Percentiles rank a stretch among this genome's conserved stretches.
phyloP scores from a whole-genome alignment of 2,797 vertebrate species.

The Molossus molossus region DNA sequence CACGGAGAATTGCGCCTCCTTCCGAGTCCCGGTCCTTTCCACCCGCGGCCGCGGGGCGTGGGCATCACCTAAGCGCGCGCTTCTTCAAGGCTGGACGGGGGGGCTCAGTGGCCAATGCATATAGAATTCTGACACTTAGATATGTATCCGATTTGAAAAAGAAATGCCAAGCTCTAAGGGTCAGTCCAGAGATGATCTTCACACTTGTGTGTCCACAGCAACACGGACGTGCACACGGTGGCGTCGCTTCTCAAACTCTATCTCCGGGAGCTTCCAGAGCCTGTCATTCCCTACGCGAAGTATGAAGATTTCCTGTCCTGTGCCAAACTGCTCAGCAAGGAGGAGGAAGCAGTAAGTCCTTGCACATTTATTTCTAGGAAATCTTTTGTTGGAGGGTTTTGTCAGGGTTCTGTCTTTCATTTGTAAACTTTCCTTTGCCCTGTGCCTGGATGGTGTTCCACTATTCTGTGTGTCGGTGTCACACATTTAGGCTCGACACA shows the following conservation, averaged over 20 bases:
- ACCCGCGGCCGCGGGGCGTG: neutral
- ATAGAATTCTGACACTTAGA: neutral
- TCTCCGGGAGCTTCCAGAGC: constrained; percentile 97
- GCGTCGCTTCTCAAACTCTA: constrained; percentile 98
- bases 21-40: rapidly evolving
- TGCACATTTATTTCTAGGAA: neutral
- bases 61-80: rapidly evolving
- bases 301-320: constrained; percentile 97
- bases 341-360: constrained; percentile 95
- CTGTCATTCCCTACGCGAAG: constrained; percentile 96
- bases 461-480: neutral
- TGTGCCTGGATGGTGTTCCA: neutral
- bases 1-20: neutral
- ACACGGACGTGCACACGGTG: constrained; percentile 98
- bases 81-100: neutral
- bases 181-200: neutral
- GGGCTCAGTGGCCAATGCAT: neutral
- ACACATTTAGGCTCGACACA: neutral
- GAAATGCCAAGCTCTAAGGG: neutral
- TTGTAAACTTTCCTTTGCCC: neutral
- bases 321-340: constrained; percentile 95
- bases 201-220: constrained; percentile 90
- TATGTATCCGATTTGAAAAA: neutral
- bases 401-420: neutral
- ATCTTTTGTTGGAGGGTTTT: neutral